These are phyloP conservation scores for Actinemys pallida DNA, from an alignment of 2,113 vertebrate genomes.

Conservation along the genomic window DNA sequence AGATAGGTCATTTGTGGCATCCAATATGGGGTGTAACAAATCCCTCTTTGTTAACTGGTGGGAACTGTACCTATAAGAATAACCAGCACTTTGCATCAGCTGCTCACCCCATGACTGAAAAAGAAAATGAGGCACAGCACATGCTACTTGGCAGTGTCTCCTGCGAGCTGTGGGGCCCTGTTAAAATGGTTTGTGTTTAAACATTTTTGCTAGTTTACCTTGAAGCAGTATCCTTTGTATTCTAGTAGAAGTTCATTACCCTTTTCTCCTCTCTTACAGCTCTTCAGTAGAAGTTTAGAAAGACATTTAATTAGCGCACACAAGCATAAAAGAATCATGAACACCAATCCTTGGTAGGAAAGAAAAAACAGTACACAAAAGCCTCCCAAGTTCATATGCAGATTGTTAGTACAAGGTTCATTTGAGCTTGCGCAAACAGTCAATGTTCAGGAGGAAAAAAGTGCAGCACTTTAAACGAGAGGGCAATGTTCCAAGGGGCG, in stretches of 20 bases:
- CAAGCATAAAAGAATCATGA: fast-evolving
- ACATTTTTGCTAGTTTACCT: fast-evolving
- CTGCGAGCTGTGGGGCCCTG: background rate
- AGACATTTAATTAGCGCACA: fast-evolving
- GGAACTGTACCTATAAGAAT: fast-evolving
- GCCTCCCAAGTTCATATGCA: fast-evolving
- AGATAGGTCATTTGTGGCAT: background rate
- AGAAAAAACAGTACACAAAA: fast-evolving
- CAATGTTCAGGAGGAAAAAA: background rate
- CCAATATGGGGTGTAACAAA: fast-evolving
- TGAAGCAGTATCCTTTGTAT: fast-evolving
- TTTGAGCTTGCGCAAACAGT: background rate
- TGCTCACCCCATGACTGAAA: fast-evolving
- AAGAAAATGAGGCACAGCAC: fast-evolving
- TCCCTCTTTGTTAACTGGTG: fast-evolving
- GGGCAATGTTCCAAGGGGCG: constrained; percentile 26
- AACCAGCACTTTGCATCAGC: background rate
- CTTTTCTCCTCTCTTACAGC: background rate
- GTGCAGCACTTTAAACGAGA: background rate
- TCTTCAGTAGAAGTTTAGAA: fast-evolving
- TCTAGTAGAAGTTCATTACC: fast-evolving
- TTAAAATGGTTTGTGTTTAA: fast-evolving
- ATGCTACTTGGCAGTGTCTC: fast-evolving
- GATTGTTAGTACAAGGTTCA: background rate
- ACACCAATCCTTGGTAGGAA: fast-evolving